These are phyloP conservation scores for Chondrosia reniformis DNA, from an alignment of 37 sponge, comb jelly and placozoan genomes.

Conservation along the genomic window DNA sequence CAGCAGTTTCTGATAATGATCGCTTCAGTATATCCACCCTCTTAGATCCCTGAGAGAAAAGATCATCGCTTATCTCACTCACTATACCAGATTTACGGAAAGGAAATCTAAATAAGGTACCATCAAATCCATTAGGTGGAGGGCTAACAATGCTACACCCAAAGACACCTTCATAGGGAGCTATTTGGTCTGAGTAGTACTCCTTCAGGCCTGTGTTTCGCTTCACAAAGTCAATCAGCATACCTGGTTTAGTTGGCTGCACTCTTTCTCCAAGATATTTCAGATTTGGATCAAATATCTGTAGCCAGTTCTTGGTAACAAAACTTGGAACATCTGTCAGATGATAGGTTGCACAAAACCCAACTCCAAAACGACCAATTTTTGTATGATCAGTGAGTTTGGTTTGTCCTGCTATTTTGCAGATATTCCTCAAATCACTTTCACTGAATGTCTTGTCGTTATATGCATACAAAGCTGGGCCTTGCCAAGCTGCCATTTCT, in stretches of 20 bases:
- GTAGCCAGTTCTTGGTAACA: slow-evolving; percentile 51
- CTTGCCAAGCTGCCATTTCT: slow-evolving; percentile 79
- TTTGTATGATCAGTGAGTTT: slow-evolving; percentile 62
- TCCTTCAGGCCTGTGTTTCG: slow-evolving; percentile 10
- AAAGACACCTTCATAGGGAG: slow-evolving; percentile 64
- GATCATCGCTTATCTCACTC: slow-evolving; percentile 43
- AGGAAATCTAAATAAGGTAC: slow-evolving; percentile 81
- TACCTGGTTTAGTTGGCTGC: slow-evolving; percentile 55
- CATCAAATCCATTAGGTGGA: slow-evolving; percentile 38
- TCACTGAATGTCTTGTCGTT: slow-evolving; percentile 73
- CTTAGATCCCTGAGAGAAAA: slow-evolving; percentile 4
- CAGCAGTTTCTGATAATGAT: slow-evolving; percentile 18
- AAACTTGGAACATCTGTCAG: slow-evolving; percentile 88
- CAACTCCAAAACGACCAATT: slow-evolving; percentile 84
- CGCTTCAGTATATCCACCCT: slow-evolving; percentile 21
- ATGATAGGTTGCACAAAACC: slow-evolving; percentile 78
- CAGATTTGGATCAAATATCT: slow-evolving; percentile 83
- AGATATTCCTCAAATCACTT: slow-evolving; percentile 66
- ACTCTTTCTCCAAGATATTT: slow-evolving; percentile 61
- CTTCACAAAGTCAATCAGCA: slow-evolving; percentile 43
- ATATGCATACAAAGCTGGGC: slow-evolving; percentile 78
- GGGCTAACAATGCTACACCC: slow-evolving; percentile 55
- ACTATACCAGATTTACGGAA: slow-evolving; percentile 14
- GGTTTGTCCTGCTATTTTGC: slow-evolving; percentile 60
- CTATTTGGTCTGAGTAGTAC: slow-evolving; percentile 60